Conservation (phyloP, 1,140 invertebrate species). For the Solenopsis invicta region DNA sequence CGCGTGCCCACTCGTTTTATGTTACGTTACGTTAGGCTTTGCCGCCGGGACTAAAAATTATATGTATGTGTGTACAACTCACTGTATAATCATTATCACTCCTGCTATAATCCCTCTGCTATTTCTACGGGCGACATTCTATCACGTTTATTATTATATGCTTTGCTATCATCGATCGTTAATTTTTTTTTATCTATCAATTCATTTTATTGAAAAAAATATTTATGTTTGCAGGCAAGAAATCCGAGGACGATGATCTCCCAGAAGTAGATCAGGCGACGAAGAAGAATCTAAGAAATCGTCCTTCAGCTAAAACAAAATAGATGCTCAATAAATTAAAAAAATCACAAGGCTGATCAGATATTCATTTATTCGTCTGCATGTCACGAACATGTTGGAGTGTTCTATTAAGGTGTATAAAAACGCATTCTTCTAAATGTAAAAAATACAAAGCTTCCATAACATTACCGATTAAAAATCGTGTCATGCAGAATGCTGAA, state of each 20-base stretch:
- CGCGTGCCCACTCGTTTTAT: too few species aligned
- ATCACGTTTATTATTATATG: neutral
- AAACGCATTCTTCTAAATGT: slow-evolving; percentile 3
- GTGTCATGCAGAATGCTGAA: neutral
- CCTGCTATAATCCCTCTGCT: too few species aligned
- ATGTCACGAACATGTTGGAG: neutral
- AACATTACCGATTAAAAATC: neutral
- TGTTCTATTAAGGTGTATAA: neutral
- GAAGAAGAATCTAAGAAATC: slow-evolving; percentile 87
- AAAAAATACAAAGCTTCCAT: slow-evolving; percentile 45
- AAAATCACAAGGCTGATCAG: slow-evolving; percentile 52
- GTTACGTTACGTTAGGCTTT: too few species aligned
- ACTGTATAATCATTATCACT: too few species aligned
- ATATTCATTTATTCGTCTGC: slow-evolving; percentile 38
- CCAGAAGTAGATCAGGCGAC: slow-evolving; percentile 91
- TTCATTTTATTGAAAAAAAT: neutral
- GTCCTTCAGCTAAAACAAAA: slow-evolving; percentile 84
- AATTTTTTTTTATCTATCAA: neutral
- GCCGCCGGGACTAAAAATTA: too few species aligned
- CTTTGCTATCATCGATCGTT: neutral
- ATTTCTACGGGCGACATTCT: too few species aligned
- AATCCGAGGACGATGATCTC: slow-evolving; percentile 89
- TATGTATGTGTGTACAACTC: too few species aligned
- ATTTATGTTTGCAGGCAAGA: slow-evolving; percentile 82
- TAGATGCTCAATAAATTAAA: slow-evolving; percentile 68